phyloP scores from a whole-genome alignment of 2,888 invertebrate species.

The Lucinisca nassula region DNA sequence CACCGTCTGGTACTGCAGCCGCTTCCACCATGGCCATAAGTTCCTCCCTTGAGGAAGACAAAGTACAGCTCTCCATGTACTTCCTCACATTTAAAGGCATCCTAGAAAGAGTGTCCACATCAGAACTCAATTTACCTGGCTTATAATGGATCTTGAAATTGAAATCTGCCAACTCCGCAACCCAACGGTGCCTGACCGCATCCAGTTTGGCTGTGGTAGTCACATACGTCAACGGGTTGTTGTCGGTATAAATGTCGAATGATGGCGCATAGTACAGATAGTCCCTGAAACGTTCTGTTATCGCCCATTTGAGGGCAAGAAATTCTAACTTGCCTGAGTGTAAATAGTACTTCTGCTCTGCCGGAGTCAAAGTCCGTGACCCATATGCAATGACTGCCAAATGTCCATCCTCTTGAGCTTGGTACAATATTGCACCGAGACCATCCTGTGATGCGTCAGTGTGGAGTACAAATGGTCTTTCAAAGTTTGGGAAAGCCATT shows the following conservation, averaged over 20 bases:
- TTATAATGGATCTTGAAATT: neutral
- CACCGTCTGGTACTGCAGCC: neutral
- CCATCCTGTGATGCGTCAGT: neutral
- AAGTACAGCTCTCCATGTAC: neutral
- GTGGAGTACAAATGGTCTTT: neutral
- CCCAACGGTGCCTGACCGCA: constrained; percentile 22
- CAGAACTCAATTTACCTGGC: neutral
- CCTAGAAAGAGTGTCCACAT: neutral
- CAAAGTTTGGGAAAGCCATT: constrained; percentile 15
- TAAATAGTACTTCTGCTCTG: constrained; percentile 1
- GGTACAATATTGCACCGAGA: constrained; percentile 5
- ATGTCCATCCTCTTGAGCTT: neutral
- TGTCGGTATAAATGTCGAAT: neutral
- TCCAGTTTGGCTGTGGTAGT: neutral
- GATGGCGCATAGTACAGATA: neutral
- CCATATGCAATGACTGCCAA: neutral
- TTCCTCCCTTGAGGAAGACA: neutral
- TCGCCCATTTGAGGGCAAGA: constrained; percentile 3
- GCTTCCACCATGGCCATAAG: neutral
- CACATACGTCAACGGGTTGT: constrained; percentile 17
- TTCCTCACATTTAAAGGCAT: neutral
- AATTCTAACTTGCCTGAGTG: neutral
- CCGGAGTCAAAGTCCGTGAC: neutral
- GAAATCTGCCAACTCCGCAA: neutral
- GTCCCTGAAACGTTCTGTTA: constrained; percentile 13